Evolutionary conservation across 2,888 invertebrate genomes (phyloP).

Genomic region (Mellilla xanthometata): DNA sequence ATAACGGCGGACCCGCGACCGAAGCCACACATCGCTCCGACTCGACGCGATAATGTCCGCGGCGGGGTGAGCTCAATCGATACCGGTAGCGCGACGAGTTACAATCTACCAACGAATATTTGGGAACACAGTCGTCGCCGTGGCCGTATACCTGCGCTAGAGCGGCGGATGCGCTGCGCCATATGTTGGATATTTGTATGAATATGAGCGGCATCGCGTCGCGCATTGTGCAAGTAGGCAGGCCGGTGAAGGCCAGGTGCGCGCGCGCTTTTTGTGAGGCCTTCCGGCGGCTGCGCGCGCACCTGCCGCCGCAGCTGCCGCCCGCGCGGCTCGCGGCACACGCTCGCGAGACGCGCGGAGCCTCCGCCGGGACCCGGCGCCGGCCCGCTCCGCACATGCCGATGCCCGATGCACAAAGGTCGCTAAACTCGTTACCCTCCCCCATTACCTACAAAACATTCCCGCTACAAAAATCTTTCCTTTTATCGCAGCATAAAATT

Average conservation of each 20-base stretch:
- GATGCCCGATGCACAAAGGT: conserved; percentile 23
- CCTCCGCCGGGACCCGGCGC: conserved; percentile 6
- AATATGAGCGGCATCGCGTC: conserved; percentile 40
- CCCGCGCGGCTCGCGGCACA: conserved; percentile 30
- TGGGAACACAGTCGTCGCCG: neutral
- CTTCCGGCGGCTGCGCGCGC: conserved; percentile 68
- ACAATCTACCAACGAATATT: conserved; percentile 25
- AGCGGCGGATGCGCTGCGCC: conserved; percentile 38
- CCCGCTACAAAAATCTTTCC: conserved; percentile 16
- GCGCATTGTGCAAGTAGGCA: conserved; percentile 71
- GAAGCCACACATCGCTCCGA: conserved; percentile 26
- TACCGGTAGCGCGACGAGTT: conserved; percentile 7
- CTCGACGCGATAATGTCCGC: conserved; percentile 10
- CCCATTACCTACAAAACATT: conserved; percentile 15
- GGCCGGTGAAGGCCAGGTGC: conserved; percentile 67
- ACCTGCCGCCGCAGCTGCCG: conserved; percentile 34
- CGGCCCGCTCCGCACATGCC: conserved; percentile 16
- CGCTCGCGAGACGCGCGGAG: conserved; percentile 24
- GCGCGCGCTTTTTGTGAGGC: conserved; percentile 74
- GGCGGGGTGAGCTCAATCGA: conserved; percentile 16
- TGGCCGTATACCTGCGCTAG: conserved; percentile 26
- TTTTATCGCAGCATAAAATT: conserved; percentile 19
- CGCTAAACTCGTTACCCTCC: conserved; percentile 27
- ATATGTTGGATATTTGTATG: conserved; percentile 60
- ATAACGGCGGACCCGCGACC: conserved; percentile 5